phyloP scores from a whole-genome alignment of 2,797 vertebrate species.

The Lerista edwardsae region DNA sequence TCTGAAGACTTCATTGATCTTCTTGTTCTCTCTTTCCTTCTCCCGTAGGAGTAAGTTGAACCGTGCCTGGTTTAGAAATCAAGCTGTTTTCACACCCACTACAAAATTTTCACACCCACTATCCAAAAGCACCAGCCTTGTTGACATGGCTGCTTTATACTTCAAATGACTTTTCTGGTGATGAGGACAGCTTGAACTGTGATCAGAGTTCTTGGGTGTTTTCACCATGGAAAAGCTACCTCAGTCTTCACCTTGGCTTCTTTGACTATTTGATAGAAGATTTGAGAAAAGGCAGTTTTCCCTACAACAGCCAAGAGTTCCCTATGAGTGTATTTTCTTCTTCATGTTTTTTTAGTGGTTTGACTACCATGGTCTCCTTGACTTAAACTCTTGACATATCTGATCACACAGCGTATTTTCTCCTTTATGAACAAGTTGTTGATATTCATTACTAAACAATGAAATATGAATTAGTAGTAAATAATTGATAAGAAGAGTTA shows the following conservation, averaged over 20 bases:
- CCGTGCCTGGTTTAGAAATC: not conserved
- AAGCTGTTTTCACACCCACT: not conserved
- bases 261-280: not conserved
- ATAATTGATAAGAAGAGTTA: slow-evolving; percentile 44
- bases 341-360: not conserved
- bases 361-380: slow-evolving; percentile 11
- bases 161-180: not conserved
- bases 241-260: not conserved
- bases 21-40: not conserved
- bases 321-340: slow-evolving; percentile 6
- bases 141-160: not conserved
- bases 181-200: not conserved
- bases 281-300: slow-evolving; percentile 2
- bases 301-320: not conserved
- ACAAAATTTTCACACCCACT: not conserved
- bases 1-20: not conserved
- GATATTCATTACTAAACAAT: slow-evolving; percentile 40
- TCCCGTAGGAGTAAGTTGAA: not conserved
- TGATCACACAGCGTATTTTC: slow-evolving; percentile 6
- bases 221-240: not conserved
- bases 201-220: not conserved
- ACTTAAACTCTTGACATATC: slow-evolving; percentile 40
- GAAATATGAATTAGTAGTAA: slow-evolving; percentile 46
- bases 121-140: not conserved
- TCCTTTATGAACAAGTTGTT: slow-evolving; percentile 42